These are phyloP conservation scores for Spinus pinus DNA, from an alignment of 2,797 vertebrate species.

Conservation along the genomic window DNA sequence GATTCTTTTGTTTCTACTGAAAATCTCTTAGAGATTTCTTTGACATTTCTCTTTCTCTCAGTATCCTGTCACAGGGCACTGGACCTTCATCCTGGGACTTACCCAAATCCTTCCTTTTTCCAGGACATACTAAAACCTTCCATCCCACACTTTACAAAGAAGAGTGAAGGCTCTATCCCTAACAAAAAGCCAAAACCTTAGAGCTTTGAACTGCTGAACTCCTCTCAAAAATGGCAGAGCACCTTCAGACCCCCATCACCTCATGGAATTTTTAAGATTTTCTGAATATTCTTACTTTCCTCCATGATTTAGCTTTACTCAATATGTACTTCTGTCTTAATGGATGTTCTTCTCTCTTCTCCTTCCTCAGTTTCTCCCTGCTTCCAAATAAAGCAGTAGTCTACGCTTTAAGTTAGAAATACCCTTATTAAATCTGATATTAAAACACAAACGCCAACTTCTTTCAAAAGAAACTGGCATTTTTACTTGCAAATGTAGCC, in stretches of 20 bases:
- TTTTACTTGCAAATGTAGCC: not conserved
- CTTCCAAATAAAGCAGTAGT: not conserved
- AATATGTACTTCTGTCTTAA: not conserved
- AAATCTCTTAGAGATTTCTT: constrained; percentile 19
- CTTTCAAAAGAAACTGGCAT: not conserved
- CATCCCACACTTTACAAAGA: not conserved
- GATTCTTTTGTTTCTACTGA: constrained; percentile 36
- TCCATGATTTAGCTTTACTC: not conserved
- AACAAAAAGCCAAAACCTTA: not conserved
- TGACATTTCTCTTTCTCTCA: not conserved
- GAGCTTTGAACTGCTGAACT: not conserved
- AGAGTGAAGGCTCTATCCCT: not conserved
- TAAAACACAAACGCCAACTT: not conserved
- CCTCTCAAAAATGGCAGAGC: not conserved
- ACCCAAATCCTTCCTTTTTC: constrained; percentile 24
- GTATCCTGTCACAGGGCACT: not conserved
- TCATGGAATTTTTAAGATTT: not conserved
- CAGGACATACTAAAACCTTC: not conserved
- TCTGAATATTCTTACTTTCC: not conserved
- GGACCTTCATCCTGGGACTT: not conserved
- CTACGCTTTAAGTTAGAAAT: not conserved
- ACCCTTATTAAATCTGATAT: not conserved
- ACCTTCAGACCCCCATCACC: not conserved
- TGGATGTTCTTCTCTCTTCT: not conserved
- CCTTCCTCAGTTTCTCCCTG: not conserved